phyloP scores from a whole-genome alignment of 2,797 vertebrate species.

The Gobio occitaniae region DNA sequence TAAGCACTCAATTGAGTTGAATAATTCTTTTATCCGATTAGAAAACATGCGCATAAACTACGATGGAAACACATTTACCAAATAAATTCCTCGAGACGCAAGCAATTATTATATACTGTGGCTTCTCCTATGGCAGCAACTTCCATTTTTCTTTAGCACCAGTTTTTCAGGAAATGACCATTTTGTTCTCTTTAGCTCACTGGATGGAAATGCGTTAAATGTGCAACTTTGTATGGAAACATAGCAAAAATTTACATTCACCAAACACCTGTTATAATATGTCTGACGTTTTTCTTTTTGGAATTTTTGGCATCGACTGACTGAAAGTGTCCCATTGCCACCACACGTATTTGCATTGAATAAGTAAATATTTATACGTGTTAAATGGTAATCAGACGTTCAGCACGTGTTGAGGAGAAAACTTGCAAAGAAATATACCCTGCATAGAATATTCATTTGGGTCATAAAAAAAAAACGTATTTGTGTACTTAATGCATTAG shows the following conservation, averaged over 20 bases:
- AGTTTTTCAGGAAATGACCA: neutral
- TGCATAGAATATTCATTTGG: neutral
- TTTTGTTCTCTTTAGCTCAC: neutral
- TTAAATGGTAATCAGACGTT: neutral
- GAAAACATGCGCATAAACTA: too few species aligned
- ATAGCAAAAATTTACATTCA: neutral
- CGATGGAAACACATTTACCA: too few species aligned
- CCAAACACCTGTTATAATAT: slow-evolving; percentile 25
- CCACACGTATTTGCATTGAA: neutral
- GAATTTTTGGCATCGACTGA: neutral
- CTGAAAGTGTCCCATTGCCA: neutral
- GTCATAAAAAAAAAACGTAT: neutral
- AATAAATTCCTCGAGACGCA: neutral
- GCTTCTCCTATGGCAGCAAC: neutral
- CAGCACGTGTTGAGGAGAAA: neutral
- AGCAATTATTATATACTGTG: neutral
- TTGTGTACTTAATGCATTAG: slow-evolving; percentile 1
- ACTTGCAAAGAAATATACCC: neutral
- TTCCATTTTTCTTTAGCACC: neutral
- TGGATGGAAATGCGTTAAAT: neutral
- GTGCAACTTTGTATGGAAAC: neutral
- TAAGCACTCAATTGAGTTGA: too few species aligned
- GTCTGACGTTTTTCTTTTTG: neutral
- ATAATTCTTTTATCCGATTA: too few species aligned
- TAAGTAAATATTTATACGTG: slow-evolving; percentile 10